phyloP scores from a whole-genome alignment of 2,888 invertebrate species.

The Papilio demoleus region DNA sequence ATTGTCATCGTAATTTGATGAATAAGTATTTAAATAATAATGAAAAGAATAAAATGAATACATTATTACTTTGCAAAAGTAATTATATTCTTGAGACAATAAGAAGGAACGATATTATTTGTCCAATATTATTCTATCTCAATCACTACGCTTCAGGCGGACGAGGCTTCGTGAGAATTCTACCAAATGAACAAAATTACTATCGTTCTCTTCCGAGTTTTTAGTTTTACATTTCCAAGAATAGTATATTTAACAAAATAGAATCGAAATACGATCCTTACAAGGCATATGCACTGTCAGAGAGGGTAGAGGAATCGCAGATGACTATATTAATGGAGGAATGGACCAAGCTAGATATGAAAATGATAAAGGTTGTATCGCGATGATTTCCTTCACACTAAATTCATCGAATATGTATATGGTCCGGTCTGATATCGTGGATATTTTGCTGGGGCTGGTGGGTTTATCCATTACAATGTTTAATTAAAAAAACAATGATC shows the following conservation, averaged over 20 bases:
- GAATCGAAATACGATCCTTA: not conserved
- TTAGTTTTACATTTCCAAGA: not conserved
- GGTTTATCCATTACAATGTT: too few relatives aligned
- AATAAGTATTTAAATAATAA: not conserved
- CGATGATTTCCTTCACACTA: too few relatives aligned
- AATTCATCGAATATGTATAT: too few relatives aligned
- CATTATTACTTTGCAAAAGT: not conserved
- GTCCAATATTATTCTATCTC: not conserved
- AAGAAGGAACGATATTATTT: not conserved
- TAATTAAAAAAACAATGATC: too few relatives aligned
- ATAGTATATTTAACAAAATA: not conserved
- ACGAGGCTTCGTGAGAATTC: not conserved
- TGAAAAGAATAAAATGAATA: not conserved
- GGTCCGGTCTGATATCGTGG: too few relatives aligned
- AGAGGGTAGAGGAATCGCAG: too few relatives aligned
- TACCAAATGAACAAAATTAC: not conserved
- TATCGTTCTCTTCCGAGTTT: not conserved
- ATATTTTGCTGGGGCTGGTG: too few relatives aligned
- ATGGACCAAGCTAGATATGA: too few relatives aligned
- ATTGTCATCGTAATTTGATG: conserved; percentile 24
- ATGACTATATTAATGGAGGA: too few relatives aligned
- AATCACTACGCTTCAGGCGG: not conserved
- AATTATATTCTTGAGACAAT: not conserved
- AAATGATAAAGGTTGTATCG: too few relatives aligned
- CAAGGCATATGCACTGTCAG: too few relatives aligned